These are phyloP conservation scores for Mobula birostris DNA, from an alignment of 2,113 vertebrate genomes.

Conservation along the genomic window DNA sequence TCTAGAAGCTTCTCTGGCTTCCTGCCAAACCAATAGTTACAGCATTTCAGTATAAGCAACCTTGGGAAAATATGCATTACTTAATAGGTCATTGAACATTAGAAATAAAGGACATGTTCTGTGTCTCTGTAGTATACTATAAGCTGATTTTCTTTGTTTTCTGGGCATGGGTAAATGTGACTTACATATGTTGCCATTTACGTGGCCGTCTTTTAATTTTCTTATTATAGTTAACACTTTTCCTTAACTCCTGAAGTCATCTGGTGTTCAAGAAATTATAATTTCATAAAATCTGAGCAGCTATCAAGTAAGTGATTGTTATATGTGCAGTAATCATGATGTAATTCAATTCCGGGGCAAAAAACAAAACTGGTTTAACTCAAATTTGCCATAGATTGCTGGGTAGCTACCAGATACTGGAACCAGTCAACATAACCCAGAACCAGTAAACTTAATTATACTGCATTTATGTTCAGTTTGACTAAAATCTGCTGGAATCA, in stretches of 20 bases:
- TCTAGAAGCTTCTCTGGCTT: constrained; percentile 22
- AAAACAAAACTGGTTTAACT: not conserved
- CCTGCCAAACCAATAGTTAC: constrained; percentile 13
- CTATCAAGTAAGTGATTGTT: not conserved
- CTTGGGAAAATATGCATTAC: constrained; percentile 21
- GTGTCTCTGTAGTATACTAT: not conserved
- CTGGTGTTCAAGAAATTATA: not conserved
- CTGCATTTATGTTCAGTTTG: not conserved
- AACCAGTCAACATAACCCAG: not conserved
- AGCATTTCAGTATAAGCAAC: not conserved
- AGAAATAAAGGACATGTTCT: not conserved
- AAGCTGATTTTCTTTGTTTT: not conserved
- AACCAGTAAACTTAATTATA: not conserved
- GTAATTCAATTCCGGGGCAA: not conserved
- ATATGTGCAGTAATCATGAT: too few species aligned
- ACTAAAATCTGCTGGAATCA: not conserved
- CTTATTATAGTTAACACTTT: not conserved
- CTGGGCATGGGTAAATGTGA: not conserved
- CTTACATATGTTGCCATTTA: not conserved
- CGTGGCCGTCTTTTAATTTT: not conserved
- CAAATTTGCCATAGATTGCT: not conserved
- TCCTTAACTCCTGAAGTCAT: not conserved
- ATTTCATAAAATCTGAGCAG: not conserved
- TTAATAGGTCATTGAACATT: constrained; percentile 3
- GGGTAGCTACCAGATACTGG: not conserved